Evolutionary conservation across 2,797 vertebrate species (phyloP).

Genomic region (Poecilia wingei): DNA sequence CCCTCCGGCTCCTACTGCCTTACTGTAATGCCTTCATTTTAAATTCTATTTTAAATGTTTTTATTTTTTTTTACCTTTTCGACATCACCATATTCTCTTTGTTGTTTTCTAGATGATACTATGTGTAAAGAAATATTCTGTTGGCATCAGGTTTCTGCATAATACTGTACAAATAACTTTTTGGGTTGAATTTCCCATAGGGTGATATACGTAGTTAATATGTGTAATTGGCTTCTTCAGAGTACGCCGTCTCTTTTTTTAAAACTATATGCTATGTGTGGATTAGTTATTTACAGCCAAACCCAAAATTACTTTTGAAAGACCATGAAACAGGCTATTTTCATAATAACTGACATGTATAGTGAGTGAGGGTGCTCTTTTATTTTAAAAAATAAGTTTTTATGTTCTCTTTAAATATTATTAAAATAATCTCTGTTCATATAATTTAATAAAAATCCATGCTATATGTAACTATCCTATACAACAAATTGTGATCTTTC

Average conservation of each 20-base stretch:
- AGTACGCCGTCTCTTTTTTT: slow-evolving; percentile 8
- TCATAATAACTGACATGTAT: neutral
- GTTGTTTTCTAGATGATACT: neutral
- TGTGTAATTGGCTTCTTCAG: slow-evolving; percentile 2
- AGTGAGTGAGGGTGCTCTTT: neutral
- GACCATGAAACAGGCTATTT: neutral
- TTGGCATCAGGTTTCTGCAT: slow-evolving; percentile 15
- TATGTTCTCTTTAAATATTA: neutral
- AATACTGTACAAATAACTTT: neutral
- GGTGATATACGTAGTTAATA: neutral
- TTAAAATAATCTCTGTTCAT: neutral
- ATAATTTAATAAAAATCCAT: neutral
- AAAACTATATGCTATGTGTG: slow-evolving; percentile 4
- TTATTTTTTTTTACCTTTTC: neutral
- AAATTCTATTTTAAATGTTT: neutral
- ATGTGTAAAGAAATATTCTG: neutral
- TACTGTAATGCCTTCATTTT: slow-evolving; percentile 8
- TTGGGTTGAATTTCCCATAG: neutral
- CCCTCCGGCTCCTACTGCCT: neutral
- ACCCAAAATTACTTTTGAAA: neutral
- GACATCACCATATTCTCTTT: neutral
- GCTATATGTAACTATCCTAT: neutral
- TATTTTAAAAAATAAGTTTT: neutral
- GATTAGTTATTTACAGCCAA: neutral
- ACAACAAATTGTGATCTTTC: neutral